Evolutionary conservation across 1,140 invertebrate genomes (phyloP).

Genomic region (Drosophila triauraria): DNA sequence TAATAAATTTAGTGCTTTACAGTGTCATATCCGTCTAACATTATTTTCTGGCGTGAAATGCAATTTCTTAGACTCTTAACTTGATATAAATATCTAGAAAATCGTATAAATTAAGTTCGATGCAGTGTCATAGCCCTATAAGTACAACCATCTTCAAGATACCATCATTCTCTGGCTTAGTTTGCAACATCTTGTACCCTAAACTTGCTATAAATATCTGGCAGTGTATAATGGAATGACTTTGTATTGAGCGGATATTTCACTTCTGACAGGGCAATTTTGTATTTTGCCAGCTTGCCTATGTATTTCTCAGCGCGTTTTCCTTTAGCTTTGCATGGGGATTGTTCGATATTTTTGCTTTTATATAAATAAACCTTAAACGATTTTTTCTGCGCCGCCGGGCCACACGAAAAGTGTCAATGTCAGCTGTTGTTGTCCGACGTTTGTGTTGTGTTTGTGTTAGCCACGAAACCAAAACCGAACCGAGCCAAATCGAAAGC

Average conservation of each 20-base stretch:
- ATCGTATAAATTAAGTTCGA: no score
- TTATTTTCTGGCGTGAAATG: no score
- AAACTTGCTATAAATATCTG: neutral
- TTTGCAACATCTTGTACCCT: no score
- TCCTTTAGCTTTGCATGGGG: conserved; percentile 17
- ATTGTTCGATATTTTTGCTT: conserved; percentile 46
- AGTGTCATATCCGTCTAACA: no score
- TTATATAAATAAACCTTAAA: conserved; percentile 80
- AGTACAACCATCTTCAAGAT: no score
- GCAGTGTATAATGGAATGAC: neutral
- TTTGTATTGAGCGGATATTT: conserved; percentile 11
- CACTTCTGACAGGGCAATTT: conserved; percentile 24
- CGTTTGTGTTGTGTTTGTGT: conserved; percentile 4
- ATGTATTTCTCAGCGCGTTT: conserved; percentile 14
- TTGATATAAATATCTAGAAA: no score
- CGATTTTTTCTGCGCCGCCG: conserved; percentile 61
- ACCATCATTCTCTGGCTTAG: no score
- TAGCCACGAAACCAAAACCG: conserved; percentile 45
- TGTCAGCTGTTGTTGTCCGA: conserved; percentile 65
- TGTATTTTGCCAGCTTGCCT: neutral
- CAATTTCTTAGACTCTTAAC: no score
- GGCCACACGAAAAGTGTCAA: conserved; percentile 77
- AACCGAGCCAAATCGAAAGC: conserved; percentile 42
- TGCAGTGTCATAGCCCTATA: no score
- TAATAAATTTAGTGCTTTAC: no score